Conservation (phyloP, 2,888 invertebrate genomes). For the Ametastegia equiseti region DNA sequence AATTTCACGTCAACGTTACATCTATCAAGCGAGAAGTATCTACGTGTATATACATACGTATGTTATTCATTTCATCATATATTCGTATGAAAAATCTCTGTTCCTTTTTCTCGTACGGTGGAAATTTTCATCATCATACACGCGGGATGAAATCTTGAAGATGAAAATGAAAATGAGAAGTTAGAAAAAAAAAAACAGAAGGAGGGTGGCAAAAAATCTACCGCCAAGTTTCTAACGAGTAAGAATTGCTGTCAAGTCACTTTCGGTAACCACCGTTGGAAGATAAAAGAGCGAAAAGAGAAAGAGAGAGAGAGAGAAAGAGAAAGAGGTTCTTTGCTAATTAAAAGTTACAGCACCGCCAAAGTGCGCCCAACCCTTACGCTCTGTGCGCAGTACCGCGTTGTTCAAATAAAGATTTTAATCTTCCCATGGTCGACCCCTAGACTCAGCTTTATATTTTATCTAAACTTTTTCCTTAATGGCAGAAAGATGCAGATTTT, state of each 20-base stretch:
- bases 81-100: no score
- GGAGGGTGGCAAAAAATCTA: neutral
- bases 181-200: neutral
- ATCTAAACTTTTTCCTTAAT: conserved; percentile 44
- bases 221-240: conserved; percentile 27
- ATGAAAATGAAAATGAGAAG: neutral
- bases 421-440: conserved; percentile 38
- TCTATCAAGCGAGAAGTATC: no score
- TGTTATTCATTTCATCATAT: no score
- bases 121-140: no score
- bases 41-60: no score
- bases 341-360: conserved; percentile 44
- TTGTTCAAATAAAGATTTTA: conserved; percentile 46
- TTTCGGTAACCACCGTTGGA: conserved; percentile 34
- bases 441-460: conserved; percentile 43
- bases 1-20: no score
- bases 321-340: conserved; percentile 43
- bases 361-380: conserved; percentile 20
- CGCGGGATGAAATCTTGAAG: no score
- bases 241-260: conserved; percentile 41
- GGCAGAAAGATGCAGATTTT: conserved; percentile 47
- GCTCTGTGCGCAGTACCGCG: neutral
- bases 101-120: no score
- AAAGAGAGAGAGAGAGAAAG: no score
- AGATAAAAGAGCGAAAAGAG: conserved; percentile 44